Conservation (phyloP, 2,113 vertebrate species). For the Paradisaea rubra region DNA sequence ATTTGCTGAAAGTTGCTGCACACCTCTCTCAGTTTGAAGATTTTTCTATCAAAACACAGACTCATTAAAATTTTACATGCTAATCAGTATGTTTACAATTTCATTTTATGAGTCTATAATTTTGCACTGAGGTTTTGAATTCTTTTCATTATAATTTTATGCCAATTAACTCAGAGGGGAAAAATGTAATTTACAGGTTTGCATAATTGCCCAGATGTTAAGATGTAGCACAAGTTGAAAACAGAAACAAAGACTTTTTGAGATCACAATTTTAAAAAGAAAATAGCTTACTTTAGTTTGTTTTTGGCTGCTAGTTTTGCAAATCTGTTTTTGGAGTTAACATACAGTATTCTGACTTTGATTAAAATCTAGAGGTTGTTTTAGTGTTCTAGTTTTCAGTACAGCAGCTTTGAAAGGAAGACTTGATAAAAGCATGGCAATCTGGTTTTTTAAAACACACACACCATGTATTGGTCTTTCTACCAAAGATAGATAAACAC, state of each 20-base stretch:
- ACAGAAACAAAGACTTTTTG: slow-evolving; percentile 27
- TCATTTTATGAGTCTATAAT: slow-evolving; percentile 57
- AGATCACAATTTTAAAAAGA: slow-evolving; percentile 6
- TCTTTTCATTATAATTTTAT: slow-evolving; percentile 67
- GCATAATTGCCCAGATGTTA: slow-evolving; percentile 68
- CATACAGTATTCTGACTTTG: not conserved
- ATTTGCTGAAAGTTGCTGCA: slow-evolving; percentile 59
- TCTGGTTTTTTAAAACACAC: not conserved
- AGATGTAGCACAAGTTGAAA: slow-evolving; percentile 25
- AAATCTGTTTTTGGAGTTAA: slow-evolving; percentile 35
- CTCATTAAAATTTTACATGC: slow-evolving; percentile 69
- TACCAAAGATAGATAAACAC: not conserved
- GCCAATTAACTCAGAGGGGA: slow-evolving; percentile 63
- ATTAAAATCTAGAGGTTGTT: slow-evolving; percentile 20
- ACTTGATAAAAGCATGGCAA: not conserved
- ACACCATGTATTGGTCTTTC: not conserved
- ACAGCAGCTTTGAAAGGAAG: not conserved
- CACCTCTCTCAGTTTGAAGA: slow-evolving; percentile 50
- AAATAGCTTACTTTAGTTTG: not conserved
- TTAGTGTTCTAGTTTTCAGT: not conserved
- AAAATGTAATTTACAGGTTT: slow-evolving; percentile 68
- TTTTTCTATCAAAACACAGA: slow-evolving; percentile 62
- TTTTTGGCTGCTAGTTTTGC: slow-evolving; percentile 26
- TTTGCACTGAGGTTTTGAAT: slow-evolving; percentile 53
- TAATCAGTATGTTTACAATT: slow-evolving; percentile 69